Evolutionary conservation across 53 echinoderm and acorn worm genomes (phyloP), one percentile per base, ranked within the genome.

Genomic region (Henricia sp.): DNA sequence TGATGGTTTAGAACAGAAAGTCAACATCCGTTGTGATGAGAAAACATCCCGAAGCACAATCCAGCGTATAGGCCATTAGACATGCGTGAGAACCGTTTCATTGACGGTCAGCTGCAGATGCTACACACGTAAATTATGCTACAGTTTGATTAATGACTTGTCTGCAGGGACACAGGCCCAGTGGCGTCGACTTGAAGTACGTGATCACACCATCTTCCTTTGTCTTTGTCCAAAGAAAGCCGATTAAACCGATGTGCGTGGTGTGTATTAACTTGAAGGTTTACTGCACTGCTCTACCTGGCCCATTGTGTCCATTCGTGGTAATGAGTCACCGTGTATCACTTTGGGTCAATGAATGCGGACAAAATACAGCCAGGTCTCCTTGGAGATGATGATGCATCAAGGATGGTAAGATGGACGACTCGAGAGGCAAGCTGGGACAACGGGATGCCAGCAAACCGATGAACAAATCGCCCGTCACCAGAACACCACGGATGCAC

Each of bases 31-130:
- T 17, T 25, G 46, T 27, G 25, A 46, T 12, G 21, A 25, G n/a
- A 67, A 67, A 74, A 74, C 23, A 40, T 27, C 17, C 6, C 52
- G 37, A 52, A 20, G 30, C 59, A 59, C 76, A 9, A 68, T 40
- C 26, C 29, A 25, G 39, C 58, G 14, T 36, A n/a, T n/a, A n/a
- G n/a, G n/a, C n/a, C n/a, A n/a, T n/a, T n/a, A 44, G 63, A 80
- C 63, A 80, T 80, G 77, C 77, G 9, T 42, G 80, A 80, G 80
- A 64, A 80, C 33, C 50, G 50, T 36, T 30, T 41, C 57, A 80
- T 43, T 64, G 80, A 80, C 34, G 46, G n/a, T n/a, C n/a, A n/a
- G n/a, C n/a, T n/a, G n/a, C n/a, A n/a, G n/a, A n/a, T n/a, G n/a
- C n/a, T n/a, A 48, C 9, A 11, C 48, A 48, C 48, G 48, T 9